Conservation (phyloP, 2,797 vertebrate species). For the Esox lucius region DNA sequence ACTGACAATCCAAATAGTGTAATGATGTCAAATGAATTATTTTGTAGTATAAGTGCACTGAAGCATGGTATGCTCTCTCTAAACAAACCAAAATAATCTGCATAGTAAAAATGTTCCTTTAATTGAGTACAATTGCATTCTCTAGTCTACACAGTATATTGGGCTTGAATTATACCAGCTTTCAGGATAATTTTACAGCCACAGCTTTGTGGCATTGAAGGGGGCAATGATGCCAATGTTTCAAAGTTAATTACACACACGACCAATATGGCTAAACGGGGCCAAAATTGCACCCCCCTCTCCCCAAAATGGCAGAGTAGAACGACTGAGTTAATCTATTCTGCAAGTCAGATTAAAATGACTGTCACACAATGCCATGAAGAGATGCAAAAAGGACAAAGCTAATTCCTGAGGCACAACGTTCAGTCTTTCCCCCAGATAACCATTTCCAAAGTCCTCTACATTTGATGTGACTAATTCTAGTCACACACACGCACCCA, state of each 20-base stretch:
- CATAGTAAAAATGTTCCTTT: not conserved
- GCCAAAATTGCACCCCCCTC: not conserved
- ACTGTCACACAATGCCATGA: not conserved
- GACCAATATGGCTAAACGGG: constrained; percentile 2
- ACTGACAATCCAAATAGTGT: not conserved
- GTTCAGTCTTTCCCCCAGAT: not conserved
- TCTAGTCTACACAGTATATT: not conserved
- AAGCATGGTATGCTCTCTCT: not conserved
- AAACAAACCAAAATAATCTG: not conserved
- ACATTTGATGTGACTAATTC: not conserved
- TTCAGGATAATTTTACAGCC: constrained; percentile 13
- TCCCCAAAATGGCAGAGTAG: not conserved
- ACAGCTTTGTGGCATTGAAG: constrained; percentile 19
- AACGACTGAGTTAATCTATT: not conserved
- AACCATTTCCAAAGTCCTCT: not conserved
- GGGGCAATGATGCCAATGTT: constrained; percentile 1
- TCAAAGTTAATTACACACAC: constrained; percentile 9
- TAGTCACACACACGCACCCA: not conserved
- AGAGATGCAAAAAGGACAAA: not conserved
- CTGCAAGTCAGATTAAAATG: not conserved
- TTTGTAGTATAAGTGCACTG: not conserved
- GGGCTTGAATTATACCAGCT: constrained; percentile 2
- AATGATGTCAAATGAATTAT: not conserved
- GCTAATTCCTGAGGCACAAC: not conserved
- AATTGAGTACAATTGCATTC: not conserved